Percentiles rank a stretch among this genome's conserved stretches.
Evolutionary conservation across 2,888 invertebrate species (phyloP).

Genomic region (Drosophila mettleri): DNA sequence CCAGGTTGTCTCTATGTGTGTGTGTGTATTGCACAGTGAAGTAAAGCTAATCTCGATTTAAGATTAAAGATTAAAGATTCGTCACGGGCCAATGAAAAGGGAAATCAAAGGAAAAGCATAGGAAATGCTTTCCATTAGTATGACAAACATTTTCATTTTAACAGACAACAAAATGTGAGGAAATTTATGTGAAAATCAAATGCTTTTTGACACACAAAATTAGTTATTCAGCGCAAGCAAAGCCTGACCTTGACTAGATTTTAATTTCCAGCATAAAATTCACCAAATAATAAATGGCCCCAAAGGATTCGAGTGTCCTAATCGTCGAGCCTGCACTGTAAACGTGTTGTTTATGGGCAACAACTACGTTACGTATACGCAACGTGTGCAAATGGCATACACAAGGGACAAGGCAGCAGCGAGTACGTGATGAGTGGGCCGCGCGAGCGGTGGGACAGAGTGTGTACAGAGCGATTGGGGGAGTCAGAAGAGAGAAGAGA

Average conservation of each 20-base stretch:
- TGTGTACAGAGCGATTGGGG: slow-evolving; percentile 7
- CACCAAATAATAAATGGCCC: slow-evolving; percentile 5
- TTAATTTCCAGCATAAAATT: neutral
- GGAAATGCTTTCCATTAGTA: neutral
- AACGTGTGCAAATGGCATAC: slow-evolving; percentile 73
- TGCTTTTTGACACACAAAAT: neutral
- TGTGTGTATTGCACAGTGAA: slow-evolving; percentile 1
- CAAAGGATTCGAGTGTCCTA: neutral
- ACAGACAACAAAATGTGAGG: neutral
- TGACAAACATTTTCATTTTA: neutral
- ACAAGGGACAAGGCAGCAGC: slow-evolving; percentile 56
- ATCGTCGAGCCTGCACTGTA: slow-evolving; percentile 20
- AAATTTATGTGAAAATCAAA: slow-evolving; percentile 4
- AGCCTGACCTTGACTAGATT: slow-evolving; percentile 11
- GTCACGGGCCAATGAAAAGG: slow-evolving; percentile 1
- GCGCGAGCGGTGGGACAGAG: slow-evolving; percentile 11
- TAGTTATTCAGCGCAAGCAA: slow-evolving; percentile 1
- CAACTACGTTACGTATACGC: slow-evolving; percentile 71
- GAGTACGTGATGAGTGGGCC: slow-evolving; percentile 21
- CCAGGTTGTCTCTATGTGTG: slow-evolving; percentile 23
- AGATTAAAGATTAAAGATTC: slow-evolving; percentile 6
- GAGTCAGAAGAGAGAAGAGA: too few relatives aligned
- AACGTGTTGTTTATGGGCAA: slow-evolving; percentile 57
- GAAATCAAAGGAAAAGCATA: neutral
- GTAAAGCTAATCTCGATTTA: neutral